Evolutionary conservation across 2,797 vertebrate genomes (phyloP).

Genomic region (Euphonia xanthogaster): DNA sequence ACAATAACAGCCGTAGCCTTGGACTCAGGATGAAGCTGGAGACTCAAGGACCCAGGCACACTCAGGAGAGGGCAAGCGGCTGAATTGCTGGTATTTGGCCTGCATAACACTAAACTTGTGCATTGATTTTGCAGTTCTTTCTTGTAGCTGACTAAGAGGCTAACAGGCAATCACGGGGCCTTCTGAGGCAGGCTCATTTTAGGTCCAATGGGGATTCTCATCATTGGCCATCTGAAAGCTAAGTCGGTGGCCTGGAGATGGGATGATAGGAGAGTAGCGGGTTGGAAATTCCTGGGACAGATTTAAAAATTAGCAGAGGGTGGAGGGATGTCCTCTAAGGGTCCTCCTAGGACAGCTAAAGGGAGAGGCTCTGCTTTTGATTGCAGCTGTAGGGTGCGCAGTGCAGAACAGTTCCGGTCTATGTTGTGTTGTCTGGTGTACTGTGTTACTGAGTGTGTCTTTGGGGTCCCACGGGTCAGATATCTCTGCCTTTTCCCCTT

Average conservation of each 20-base stretch:
- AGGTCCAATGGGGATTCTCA: fast-evolving
- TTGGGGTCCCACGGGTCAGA: too few relatives aligned
- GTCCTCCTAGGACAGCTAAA: background rate
- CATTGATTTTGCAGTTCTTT: background rate
- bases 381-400: fast-evolving
- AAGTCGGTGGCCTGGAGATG: fast-evolving
- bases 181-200: fast-evolving
- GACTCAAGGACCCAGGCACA: fast-evolving
- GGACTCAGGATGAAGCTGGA: background rate
- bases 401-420: background rate
- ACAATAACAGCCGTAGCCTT: background rate
- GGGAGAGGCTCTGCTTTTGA: background rate
- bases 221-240: fast-evolving
- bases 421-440: too few relatives aligned
- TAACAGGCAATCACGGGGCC: fast-evolving
- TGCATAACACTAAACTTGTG: fast-evolving
- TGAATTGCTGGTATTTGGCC: background rate
- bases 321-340: background rate
- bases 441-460: too few relatives aligned
- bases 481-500: too few relatives aligned
- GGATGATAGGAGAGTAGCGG: fast-evolving
- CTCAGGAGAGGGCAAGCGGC: too few relatives aligned
- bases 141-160: background rate
- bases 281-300: background rate
- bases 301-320: too few relatives aligned